Percentiles rank a stretch among this genome's conserved stretches.
These are phyloP conservation scores for Seira sanloemensis DNA, from an alignment of 2,888 invertebrate genomes.

Conservation along the genomic window DNA sequence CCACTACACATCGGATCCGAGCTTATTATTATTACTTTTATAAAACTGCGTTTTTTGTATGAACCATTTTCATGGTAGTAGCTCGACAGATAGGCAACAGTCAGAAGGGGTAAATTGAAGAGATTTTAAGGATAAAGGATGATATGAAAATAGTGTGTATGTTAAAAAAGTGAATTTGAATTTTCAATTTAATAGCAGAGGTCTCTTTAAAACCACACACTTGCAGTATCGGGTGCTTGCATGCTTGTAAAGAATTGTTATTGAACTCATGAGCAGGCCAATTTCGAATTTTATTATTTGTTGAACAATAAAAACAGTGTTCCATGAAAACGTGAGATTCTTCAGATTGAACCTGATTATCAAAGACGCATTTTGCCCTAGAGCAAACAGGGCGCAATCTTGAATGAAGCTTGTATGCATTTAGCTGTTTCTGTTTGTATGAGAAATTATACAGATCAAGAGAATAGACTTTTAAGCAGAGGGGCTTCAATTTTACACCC, in stretches of 20 bases:
- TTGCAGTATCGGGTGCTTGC: not conserved
- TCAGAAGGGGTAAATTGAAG: not conserved
- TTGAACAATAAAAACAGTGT: slow-evolving; percentile 44
- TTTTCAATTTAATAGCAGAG: not conserved
- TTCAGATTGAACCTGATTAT: not conserved
- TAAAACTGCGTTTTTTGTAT: not conserved
- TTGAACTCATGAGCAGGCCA: slow-evolving; percentile 18
- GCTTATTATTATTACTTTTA: not conserved
- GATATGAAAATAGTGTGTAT: not conserved
- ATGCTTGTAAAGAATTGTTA: slow-evolving; percentile 21
- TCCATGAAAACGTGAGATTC: slow-evolving; percentile 54
- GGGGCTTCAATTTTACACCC: not conserved
- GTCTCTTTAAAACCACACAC: not conserved
- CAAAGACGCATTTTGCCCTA: not conserved
- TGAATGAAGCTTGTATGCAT: not conserved
- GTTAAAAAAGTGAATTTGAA: not conserved
- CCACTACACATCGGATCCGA: not conserved
- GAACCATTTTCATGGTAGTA: not conserved
- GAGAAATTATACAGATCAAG: not conserved
- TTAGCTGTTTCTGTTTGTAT: not conserved
- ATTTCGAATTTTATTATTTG: slow-evolving; percentile 29
- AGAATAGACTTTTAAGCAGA: not conserved
- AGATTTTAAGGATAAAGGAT: not conserved
- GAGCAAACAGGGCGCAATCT: not conserved
- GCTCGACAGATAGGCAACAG: too few species aligned